A percentile compares a stretch with the other conserved stretches of the same genome.
phyloP scores from a whole-genome alignment of 2,888 invertebrate species.

The Strigamia crassipes region DNA sequence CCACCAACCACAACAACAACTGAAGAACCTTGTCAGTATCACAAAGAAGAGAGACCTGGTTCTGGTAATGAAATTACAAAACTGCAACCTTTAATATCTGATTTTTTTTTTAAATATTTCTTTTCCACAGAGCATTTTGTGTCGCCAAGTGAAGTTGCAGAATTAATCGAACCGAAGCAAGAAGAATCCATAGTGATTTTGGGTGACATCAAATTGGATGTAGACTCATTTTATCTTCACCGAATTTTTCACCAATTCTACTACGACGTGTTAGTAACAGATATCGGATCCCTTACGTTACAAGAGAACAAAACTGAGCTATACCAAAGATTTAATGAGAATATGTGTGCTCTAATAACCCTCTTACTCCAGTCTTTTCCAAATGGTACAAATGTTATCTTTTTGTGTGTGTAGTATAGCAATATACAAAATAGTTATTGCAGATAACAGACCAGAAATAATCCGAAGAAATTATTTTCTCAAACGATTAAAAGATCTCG shows the following conservation, averaged over 20 bases:
- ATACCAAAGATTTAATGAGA: neutral
- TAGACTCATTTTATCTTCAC: neutral
- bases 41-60: neutral
- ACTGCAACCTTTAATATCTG: neutral
- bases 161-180: neutral
- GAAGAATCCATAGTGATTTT: neutral
- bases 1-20: neutral
- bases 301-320: neutral
- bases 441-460: neutral
- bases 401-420: neutral
- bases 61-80: neutral
- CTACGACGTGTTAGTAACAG: neutral
- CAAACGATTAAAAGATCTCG: neutral
- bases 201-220: neutral
- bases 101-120: neutral
- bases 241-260: constrained; percentile 17
- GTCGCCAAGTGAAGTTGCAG: neutral
- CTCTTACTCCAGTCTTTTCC: neutral
- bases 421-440: neutral
- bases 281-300: neutral
- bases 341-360: neutral
- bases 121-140: neutral
- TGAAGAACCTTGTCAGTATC: neutral
- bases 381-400: neutral
- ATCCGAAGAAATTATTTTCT: neutral